A percentile compares a stretch with the other conserved stretches of the same genome.
Conservation (phyloP, 2,797 vertebrate genomes). For the Muraenolepis orangiensis region DNA sequence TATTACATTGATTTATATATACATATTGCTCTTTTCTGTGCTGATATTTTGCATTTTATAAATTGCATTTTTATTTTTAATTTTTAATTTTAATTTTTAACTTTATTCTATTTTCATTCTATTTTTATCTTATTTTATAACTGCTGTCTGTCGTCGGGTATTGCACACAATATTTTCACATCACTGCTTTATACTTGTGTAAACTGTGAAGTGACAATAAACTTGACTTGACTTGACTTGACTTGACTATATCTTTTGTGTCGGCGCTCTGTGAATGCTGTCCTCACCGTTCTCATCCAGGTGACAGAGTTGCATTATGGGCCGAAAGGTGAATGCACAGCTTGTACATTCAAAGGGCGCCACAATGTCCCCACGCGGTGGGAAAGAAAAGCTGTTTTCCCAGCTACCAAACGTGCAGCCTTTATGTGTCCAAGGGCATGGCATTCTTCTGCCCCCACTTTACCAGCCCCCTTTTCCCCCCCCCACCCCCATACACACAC, state of each 20-base stretch:
- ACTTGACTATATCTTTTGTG: conserved; percentile 62
- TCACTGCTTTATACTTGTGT: no score
- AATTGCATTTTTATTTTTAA: no score
- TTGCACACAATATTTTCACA: no score
- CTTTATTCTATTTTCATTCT: no score
- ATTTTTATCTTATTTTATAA: no score
- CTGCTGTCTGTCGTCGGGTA: no score
- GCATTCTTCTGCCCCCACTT: conserved; percentile 53
- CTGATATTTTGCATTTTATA: no score
- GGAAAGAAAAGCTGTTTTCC: conserved; percentile 65
- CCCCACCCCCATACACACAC: not conserved
- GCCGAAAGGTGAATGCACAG: conserved; percentile 63
- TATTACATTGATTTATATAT: no score
- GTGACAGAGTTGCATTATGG: conserved; percentile 57
- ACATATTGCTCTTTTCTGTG: no score
- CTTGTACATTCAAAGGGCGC: conserved; percentile 63
- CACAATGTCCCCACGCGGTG: conserved; percentile 60
- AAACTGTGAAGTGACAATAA: no score
- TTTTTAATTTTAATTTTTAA: no score
- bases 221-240: no score
- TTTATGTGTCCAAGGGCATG: conserved; percentile 73
- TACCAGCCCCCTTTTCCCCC: not conserved
- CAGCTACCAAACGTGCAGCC: conserved; percentile 65
- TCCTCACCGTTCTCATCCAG: conserved; percentile 57
- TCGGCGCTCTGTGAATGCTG: conserved; percentile 46